These are phyloP conservation scores for Megathymus violae DNA, from an alignment of 1,140 invertebrate genomes.

Conservation along the genomic window DNA sequence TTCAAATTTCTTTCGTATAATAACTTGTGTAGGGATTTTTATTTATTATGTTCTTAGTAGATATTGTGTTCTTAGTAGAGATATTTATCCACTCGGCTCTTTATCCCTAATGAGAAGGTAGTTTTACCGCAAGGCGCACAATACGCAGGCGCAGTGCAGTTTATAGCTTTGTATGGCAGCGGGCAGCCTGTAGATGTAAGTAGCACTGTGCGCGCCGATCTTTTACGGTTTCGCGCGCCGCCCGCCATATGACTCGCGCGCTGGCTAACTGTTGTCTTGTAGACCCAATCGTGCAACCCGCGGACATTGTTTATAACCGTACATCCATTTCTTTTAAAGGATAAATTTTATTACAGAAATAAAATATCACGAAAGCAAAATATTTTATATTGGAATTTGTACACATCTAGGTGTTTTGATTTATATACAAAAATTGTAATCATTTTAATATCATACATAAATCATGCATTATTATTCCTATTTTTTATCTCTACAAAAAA, in stretches of 20 bases:
- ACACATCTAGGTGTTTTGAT: too few species aligned
- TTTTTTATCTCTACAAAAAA: neutral
- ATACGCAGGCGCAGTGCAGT: slow-evolving; percentile 19
- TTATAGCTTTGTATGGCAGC: slow-evolving; percentile 40
- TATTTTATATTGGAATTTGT: too few species aligned
- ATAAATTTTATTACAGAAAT: neutral
- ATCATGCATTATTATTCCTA: neutral
- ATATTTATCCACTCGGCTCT: slow-evolving; percentile 16
- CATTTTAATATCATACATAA: neutral
- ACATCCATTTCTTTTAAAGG: neutral
- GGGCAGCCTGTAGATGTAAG: too few species aligned
- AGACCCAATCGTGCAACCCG: neutral
- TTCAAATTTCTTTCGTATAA: too few species aligned
- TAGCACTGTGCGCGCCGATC: slow-evolving; percentile 55
- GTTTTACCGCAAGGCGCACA: neutral
- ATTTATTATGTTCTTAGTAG: too few species aligned
- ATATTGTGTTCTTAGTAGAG: too few species aligned
- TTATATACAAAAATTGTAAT: neutral
- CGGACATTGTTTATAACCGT: slow-evolving; percentile 9
- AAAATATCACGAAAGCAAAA: too few species aligned
- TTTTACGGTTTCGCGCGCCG: slow-evolving; percentile 76
- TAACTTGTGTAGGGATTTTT: too few species aligned
- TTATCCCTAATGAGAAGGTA: slow-evolving; percentile 50
- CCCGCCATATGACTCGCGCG: slow-evolving; percentile 70
- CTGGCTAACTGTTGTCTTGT: slow-evolving; percentile 48